Conservation (phyloP, 2,113 vertebrate genomes). For the Hymenochirus boettgeri region DNA sequence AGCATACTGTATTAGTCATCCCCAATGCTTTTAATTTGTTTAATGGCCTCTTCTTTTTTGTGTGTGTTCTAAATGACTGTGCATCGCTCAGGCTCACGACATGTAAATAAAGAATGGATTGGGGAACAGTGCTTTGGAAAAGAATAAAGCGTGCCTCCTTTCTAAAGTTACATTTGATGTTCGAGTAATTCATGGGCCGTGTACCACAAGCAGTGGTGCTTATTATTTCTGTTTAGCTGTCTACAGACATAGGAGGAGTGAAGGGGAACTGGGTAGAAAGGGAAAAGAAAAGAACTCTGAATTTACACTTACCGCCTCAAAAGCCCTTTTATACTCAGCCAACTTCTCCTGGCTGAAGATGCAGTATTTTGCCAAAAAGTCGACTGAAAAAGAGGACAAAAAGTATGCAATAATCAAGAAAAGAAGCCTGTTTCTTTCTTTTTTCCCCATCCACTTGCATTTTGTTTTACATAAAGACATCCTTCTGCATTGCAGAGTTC, state of each 20-base stretch:
- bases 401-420: conserved; percentile 53
- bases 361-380: conserved; percentile 90
- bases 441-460: conserved; percentile 49
- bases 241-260: conserved; percentile 65
- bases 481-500: conserved; percentile 48
- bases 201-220: conserved; percentile 59
- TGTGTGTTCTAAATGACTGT: conserved; percentile 53
- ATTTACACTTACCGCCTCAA: conserved; percentile 86
- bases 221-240: conserved; percentile 66
- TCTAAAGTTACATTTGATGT: conserved; percentile 73
- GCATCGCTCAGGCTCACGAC: conserved; percentile 58
- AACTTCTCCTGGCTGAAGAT: conserved; percentile 88
- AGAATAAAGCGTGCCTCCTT: conserved; percentile 70
- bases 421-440: conserved; percentile 45
- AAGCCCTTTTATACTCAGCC: conserved; percentile 83
- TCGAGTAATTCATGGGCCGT: conserved; percentile 66
- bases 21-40: conserved; percentile 76
- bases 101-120: conserved; percentile 69
- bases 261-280: conserved; percentile 45
- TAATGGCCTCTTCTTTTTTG: conserved; percentile 63
- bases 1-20: conserved; percentile 72
- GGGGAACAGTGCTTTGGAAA: conserved; percentile 59
- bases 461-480: conserved; percentile 46
- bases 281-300: conserved; percentile 62
- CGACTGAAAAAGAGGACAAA: conserved; percentile 66